Evolutionary conservation across 1,140 invertebrate genomes (phyloP), one percentile per base, ranked within the genome.

Genomic region (Cyclargus thomasi): DNA sequence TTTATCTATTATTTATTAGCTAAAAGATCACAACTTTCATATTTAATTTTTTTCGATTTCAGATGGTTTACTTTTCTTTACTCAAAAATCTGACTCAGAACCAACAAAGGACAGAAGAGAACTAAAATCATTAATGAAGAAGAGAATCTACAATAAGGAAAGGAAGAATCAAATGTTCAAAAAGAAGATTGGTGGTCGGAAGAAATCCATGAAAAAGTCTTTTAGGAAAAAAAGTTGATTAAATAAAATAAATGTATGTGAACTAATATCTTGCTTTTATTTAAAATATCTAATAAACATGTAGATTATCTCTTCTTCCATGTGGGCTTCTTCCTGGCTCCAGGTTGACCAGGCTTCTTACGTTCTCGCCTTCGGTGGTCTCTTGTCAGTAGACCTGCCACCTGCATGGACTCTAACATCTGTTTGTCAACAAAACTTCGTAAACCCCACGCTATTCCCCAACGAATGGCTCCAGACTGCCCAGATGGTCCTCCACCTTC

Each of bases 281-380:
- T 68, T n/a, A 63, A 67, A 67, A 21, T 14, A 23, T 67, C 47
- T 23, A 18, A 20, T 17, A 21, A 10, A 67, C 17, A 39, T 47
- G 7, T 10, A 21, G 47, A 78, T 93, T 95, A 97, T 92, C 96
- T 93, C 81, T 95, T 97, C 82, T 96, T 96, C 98, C 98, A 99
- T 69, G 97, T 98, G 78, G 94, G 97, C 85, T 97, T 98, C 79
- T 94, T 95, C 80, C 98, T 95, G 35, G 98, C 97, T 78, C 96
- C 96, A 82, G 94, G 93, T 91, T 98, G 97, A 57, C 98, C 98
- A 59, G 94, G 95, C 93, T 99, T 99, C 93, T 98, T 98, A 76
- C 98, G 93, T 90, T 99, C 98, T 71, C 93, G 93, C 35, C 81
- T 89, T 67, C 98, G 92, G 63, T 90, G 92, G 86, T 99, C 98